phyloP scores from a whole-genome alignment of 2,113 vertebrate genomes.

The Lethenteron camtschaticum region DNA sequence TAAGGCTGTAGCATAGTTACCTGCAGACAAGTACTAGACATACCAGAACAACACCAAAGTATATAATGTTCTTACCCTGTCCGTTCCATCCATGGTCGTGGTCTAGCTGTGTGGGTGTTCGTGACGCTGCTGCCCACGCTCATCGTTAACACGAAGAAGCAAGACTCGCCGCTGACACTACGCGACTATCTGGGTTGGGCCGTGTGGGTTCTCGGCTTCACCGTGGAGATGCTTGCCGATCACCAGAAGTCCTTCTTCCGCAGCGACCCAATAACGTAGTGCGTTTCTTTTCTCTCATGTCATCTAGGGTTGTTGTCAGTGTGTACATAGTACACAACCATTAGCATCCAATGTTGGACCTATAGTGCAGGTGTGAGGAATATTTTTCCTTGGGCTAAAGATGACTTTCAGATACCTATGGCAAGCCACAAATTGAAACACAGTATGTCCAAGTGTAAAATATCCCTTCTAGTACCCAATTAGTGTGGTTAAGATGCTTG shows the following conservation, averaged over 20 bases:
- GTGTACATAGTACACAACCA: too few relatives aligned
- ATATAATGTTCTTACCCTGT: not conserved
- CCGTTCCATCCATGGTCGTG: not conserved
- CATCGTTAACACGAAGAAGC: slow-evolving; percentile 30
- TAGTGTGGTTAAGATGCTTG: too few relatives aligned
- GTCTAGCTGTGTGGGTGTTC: slow-evolving; percentile 35
- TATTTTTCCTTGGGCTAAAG: too few relatives aligned
- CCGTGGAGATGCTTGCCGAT: slow-evolving; percentile 28
- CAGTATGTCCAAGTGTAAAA: too few relatives aligned
- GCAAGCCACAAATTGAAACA: too few relatives aligned
- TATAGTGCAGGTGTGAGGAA: too few relatives aligned
- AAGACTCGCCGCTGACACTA: slow-evolving; percentile 21
- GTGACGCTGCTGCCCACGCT: slow-evolving; percentile 39
- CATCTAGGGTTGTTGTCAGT: too few relatives aligned
- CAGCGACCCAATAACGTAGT: slow-evolving; percentile 28
- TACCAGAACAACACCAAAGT: not conserved
- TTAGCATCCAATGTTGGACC: too few relatives aligned
- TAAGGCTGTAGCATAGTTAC: not conserved
- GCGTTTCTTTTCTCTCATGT: slow-evolving; percentile 14
- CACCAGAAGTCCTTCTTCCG: slow-evolving; percentile 44
- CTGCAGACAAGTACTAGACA: not conserved
- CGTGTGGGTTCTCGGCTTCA: slow-evolving; percentile 32
- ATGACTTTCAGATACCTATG: too few relatives aligned
- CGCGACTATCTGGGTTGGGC: slow-evolving; percentile 36
- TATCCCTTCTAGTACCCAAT: too few relatives aligned